phyloP scores from a whole-genome alignment of 2,888 invertebrate genomes.

The Autographa pulchrina region DNA sequence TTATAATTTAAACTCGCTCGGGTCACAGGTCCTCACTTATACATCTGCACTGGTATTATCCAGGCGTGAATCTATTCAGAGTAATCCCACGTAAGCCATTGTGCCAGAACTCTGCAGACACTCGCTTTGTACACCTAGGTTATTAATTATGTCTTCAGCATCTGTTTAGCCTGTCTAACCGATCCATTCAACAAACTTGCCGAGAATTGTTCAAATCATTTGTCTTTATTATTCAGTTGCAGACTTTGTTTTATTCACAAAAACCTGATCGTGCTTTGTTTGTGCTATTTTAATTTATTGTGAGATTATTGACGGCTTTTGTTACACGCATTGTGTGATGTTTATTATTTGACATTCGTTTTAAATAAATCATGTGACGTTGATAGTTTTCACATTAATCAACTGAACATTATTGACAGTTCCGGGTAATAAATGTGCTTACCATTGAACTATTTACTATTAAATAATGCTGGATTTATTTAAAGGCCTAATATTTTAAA shows the following conservation, averaged over 20 bases:
- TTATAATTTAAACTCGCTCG: constrained; percentile 53
- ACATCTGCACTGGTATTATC: constrained; percentile 51
- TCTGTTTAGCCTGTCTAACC: constrained; percentile 55
- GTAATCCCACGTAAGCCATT: constrained; percentile 59
- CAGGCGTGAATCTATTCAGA: constrained; percentile 52
- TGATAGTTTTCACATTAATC: constrained; percentile 4
- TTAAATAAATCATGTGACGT: constrained; percentile 21
- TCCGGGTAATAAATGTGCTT: background rate
- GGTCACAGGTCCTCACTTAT: constrained; percentile 49
- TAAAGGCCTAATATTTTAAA: too few species aligned
- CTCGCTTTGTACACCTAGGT: constrained; percentile 64
- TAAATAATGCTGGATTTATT: background rate
- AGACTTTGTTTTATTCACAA: constrained; percentile 44
- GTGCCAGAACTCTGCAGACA: constrained; percentile 56
- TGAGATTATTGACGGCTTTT: constrained; percentile 37
- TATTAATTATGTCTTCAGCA: constrained; percentile 64
- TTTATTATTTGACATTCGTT: constrained; percentile 30
- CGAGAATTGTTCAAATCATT: constrained; percentile 47
- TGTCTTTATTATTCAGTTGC: constrained; percentile 51
- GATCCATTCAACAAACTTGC: constrained; percentile 55
- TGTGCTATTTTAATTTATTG: constrained; percentile 35
- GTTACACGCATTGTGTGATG: constrained; percentile 26
- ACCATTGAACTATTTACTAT: background rate
- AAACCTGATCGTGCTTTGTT: constrained; percentile 30
- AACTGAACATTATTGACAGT: background rate